A percentile compares a stretch with the other conserved stretches of the same genome.
These are phyloP conservation scores for Acrobasis repandana DNA, from an alignment of 2,888 invertebrate genomes.

Conservation along the genomic window DNA sequence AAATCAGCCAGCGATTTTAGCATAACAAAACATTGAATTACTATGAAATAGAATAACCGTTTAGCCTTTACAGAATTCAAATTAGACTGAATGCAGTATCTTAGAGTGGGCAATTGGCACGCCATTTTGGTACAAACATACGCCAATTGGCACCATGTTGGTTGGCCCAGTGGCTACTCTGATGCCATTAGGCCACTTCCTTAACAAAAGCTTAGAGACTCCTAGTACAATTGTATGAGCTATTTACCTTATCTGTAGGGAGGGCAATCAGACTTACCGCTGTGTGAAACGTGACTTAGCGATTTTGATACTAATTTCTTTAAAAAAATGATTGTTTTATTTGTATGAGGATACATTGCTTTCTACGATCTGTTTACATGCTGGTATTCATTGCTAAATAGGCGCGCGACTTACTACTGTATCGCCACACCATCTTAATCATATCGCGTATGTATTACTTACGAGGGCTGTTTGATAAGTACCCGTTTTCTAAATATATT, in stretches of 20 bases:
- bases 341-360: too few species aligned
- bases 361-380: too few species aligned
- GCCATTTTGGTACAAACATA: conserved; percentile 48
- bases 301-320: conserved; percentile 47
- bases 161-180: conserved; percentile 69
- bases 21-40: conserved; percentile 3
- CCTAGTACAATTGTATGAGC: conserved; percentile 82
- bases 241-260: conserved; percentile 81
- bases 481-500: too few species aligned
- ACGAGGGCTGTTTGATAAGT: too few species aligned
- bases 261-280: conserved; percentile 73
- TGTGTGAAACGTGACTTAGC: conserved; percentile 40
- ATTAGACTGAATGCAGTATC: conserved; percentile 22
- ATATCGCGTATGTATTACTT: too few species aligned
- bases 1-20: not conserved
- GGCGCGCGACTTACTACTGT: too few species aligned
- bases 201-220: conserved; percentile 74
- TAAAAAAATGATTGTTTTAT: too few species aligned
- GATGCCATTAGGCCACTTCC: conserved; percentile 76
- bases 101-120: conserved; percentile 46
- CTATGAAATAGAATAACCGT: conserved; percentile 18
- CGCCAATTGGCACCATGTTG: conserved; percentile 77
- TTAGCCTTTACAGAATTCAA: conserved; percentile 22
- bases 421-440: too few species aligned
- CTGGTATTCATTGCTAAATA: too few species aligned